Conservation (phyloP, 2,797 vertebrate species). For the Anabacerthia variegaticeps region DNA sequence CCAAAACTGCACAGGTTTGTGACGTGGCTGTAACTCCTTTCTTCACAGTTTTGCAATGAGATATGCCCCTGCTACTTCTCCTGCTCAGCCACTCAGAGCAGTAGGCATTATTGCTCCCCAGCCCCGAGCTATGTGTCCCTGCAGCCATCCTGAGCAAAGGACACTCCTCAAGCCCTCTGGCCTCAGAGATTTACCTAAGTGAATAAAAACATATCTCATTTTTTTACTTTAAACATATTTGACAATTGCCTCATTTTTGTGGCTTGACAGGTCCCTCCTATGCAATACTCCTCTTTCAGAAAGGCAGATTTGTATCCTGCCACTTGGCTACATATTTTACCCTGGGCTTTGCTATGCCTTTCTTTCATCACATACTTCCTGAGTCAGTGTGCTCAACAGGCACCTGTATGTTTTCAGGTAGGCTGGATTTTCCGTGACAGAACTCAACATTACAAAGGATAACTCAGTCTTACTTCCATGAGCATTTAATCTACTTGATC, state of each 20-base stretch:
- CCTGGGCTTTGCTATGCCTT: not conserved
- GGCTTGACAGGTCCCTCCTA: slow-evolving; percentile 37
- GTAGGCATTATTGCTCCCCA: not conserved
- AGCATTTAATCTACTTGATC: slow-evolving; percentile 54
- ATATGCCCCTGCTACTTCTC: not conserved
- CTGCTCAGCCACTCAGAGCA: not conserved
- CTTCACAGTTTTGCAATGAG: not conserved
- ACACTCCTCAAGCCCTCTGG: not conserved
- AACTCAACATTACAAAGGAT: not conserved
- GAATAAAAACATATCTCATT: fast-evolving
- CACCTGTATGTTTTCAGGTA: not conserved
- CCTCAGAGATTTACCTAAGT: not conserved
- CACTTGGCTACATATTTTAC: slow-evolving; percentile 1
- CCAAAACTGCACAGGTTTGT: not conserved
- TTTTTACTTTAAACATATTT: slow-evolving; percentile 54
- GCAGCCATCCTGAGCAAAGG: not conserved
- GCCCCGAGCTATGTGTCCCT: not conserved
- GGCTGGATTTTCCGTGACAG: not conserved
- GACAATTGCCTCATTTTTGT: slow-evolving; percentile 73
- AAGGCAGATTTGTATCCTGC: slow-evolving; percentile 11
- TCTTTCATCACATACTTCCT: not conserved
- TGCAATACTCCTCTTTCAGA: slow-evolving; percentile 22
- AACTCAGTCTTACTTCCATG: not conserved
- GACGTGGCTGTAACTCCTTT: not conserved
- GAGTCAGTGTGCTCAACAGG: not conserved